phyloP scores from a whole-genome alignment of 2,888 invertebrate species.

The Acleris emargana region DNA sequence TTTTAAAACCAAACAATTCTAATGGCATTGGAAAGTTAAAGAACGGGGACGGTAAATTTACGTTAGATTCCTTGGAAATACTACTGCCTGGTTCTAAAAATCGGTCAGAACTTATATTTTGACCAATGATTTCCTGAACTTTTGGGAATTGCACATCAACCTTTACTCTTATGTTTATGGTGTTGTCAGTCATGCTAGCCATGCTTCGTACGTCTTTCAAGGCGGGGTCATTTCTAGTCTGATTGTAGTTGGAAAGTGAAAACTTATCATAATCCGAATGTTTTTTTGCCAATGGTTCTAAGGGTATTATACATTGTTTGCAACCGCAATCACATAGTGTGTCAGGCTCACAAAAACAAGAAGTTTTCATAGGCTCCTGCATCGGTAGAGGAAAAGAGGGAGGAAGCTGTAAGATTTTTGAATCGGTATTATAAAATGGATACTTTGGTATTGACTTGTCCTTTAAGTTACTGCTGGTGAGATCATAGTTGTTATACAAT shows the following conservation, averaged over 20 bases:
- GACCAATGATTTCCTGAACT: conserved; percentile 46
- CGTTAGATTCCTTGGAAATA: conserved; percentile 55
- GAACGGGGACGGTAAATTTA: conserved; percentile 61
- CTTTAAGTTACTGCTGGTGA: conserved; percentile 40
- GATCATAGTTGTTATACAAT: conserved; percentile 44
- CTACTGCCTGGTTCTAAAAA: conserved; percentile 46
- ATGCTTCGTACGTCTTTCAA: conserved; percentile 17
- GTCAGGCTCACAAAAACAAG: conserved; percentile 63
- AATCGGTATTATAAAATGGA: conserved; percentile 44
- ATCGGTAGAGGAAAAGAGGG: conserved; percentile 43
- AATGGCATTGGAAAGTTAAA: conserved; percentile 64
- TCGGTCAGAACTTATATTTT: conserved; percentile 46
- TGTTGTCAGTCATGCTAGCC: conserved; percentile 47
- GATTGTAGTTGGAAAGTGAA: conserved; percentile 1
- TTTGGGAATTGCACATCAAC: conserved; percentile 71
- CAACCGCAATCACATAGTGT: conserved; percentile 64
- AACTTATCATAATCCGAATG: conserved; percentile 41
- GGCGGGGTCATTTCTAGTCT: not conserved
- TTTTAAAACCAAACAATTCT: conserved; percentile 59
- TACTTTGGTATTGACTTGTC: conserved; percentile 35
- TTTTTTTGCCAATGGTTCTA: conserved; percentile 43
- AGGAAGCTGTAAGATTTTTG: conserved; percentile 46
- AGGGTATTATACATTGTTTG: conserved; percentile 58
- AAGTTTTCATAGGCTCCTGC: conserved; percentile 49
- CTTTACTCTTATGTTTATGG: conserved; percentile 67